Evolutionary conservation across 2,888 invertebrate species (phyloP), one percentile per base, ranked within the genome.

Genomic region (Cristatella mucedo): DNA sequence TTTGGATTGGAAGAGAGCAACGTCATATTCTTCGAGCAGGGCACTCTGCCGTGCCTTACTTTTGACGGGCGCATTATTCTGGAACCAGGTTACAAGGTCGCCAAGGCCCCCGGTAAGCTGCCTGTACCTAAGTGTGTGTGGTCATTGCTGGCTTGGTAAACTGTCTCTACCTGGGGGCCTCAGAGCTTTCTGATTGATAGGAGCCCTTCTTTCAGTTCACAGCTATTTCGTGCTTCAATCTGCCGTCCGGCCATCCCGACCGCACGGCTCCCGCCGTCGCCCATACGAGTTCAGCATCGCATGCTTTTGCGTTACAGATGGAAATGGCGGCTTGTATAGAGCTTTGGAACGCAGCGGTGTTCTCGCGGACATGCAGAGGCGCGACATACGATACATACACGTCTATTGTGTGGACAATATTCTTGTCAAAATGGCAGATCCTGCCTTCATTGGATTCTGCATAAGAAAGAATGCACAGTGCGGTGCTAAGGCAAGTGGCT

Each of bases 401-500:
- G 89, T 82, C 1, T 93, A 95, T 70, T 91, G 95, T 44, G 95
- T 99, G 2, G 99, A 99, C 62, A 99, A 99, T 67, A 91, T 97
- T 48, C 72, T 99, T 11, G 85, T 89, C 18, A 89, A 89, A 73
- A 87, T 97, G 40, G 95, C 91, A 0, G 97, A 97, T 72, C 97
- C 97, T 0, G 73, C 82, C 2, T 95, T 97, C 58, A 75, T 95
- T 45, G 97, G 95, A 1, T 93, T 85, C 59, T 93, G 93, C 60
- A 74, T 86, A 9, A 74, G 74, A 39, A 82, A 85, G 56, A 74
- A 76, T 46, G 87, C 91, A 0, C 89, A 93, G 54, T 93, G 91
- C 68, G 93, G 84, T 0, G 91, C 84, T 0, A 95, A 95, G 74
- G 91, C 89, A 50, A n/a, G n/a, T n/a, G n/a, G n/a, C n/a, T n/a